Percentiles rank a stretch among this genome's conserved stretches.
These are phyloP conservation scores for Gisinianus flammeolus DNA, from an alignment of 2,888 invertebrate species.

Conservation along the genomic window DNA sequence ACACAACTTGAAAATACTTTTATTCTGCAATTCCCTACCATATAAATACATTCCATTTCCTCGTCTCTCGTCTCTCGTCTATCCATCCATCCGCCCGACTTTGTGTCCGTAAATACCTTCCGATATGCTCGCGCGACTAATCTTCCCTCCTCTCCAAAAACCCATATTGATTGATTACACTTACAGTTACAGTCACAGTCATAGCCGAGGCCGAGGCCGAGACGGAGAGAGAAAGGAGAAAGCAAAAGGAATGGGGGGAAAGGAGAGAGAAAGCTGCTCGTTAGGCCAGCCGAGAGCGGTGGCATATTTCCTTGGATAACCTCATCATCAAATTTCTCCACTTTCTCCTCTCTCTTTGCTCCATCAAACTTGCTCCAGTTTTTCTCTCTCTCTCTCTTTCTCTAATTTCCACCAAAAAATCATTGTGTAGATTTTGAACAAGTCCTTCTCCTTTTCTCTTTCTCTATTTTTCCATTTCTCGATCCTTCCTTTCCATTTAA, in stretches of 20 bases:
- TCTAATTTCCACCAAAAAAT: too few species aligned
- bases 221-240: too few species aligned
- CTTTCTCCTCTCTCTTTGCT: too few species aligned
- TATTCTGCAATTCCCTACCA: background rate
- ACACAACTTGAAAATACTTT: constrained; percentile 9
- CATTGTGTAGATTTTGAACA: too few species aligned
- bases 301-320: constrained; percentile 5
- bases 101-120: too few species aligned
- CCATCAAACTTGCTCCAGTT: constrained; percentile 17
- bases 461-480: too few species aligned
- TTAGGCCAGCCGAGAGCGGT: background rate
- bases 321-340: constrained; percentile 31
- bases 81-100: background rate
- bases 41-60: background rate
- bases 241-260: background rate
- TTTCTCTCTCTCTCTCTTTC: too few species aligned
- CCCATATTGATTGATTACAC: constrained; percentile 35
- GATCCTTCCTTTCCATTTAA: too few species aligned
- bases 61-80: background rate
- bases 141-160: too few species aligned
- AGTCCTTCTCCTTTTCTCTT: too few species aligned
- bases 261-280: constrained; percentile 13
- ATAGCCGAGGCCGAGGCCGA: background rate
- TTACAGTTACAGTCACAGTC: constrained; percentile 11
- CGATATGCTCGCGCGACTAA: too few species aligned